Conservation (phyloP, 1,140 invertebrate genomes). For the Saccostrea cuccullata region DNA sequence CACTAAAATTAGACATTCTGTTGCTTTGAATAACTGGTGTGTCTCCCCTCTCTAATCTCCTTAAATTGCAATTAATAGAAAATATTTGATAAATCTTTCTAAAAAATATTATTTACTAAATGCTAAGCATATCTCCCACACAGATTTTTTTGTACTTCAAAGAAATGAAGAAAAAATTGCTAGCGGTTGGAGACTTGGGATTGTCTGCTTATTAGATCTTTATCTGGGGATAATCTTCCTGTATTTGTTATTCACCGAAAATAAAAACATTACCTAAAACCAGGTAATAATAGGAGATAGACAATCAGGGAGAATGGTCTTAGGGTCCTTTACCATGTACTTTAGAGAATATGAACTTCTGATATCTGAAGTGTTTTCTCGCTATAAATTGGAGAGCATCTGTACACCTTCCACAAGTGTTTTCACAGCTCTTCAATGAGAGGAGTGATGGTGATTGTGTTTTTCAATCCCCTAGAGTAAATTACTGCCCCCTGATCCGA, state of each 20-base stretch:
- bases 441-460: slow-evolving; percentile 18
- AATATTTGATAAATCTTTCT: neutral
- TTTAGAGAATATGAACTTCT: slow-evolving; percentile 1
- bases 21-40: neutral
- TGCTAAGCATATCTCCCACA: neutral
- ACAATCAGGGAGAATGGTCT: neutral
- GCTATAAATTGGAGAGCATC: slow-evolving; percentile 23
- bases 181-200: neutral
- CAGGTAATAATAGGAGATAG: neutral
- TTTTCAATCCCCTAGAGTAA: slow-evolving; percentile 5
- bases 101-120: neutral
- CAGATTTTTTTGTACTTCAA: neutral
- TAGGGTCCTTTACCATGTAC: neutral
- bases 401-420: neutral
- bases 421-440: slow-evolving; percentile 33
- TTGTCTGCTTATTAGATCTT: slow-evolving; percentile 15
- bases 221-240: slow-evolving; percentile 14
- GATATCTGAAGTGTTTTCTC: slow-evolving; percentile 13
- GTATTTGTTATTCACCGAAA: slow-evolving; percentile 8
- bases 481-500: neutral
- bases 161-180: neutral
- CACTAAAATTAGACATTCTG: neutral
- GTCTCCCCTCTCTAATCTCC: neutral
- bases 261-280: slow-evolving; percentile 1
- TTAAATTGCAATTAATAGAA: neutral